Conservation (phyloP, 2,888 invertebrate species). For the Agrypnus murinus region DNA sequence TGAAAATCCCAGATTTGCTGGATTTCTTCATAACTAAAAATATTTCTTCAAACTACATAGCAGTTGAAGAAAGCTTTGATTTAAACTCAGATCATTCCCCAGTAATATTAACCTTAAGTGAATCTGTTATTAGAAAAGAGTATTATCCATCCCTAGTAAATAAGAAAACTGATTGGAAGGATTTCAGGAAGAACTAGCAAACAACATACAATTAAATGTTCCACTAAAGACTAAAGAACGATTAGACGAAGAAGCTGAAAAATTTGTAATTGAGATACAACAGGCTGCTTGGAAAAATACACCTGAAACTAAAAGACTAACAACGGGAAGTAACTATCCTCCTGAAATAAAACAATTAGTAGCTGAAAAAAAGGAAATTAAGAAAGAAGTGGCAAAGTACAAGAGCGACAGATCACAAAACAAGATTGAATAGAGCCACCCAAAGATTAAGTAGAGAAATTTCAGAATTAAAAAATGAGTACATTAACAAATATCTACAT, state of each 20-base stretch:
- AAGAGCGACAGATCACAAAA: conserved; percentile 45
- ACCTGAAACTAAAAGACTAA: conserved; percentile 20
- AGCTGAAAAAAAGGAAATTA: conserved; percentile 13
- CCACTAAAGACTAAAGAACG: conserved; percentile 19
- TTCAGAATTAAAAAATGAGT: conserved; percentile 8
- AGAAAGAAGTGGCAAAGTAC: conserved; percentile 9
- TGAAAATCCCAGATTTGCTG: conserved; percentile 53
- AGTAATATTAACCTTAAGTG: too few species aligned
- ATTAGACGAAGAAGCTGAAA: conserved; percentile 24
- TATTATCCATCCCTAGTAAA: conserved; percentile 29
- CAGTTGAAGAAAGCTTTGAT: conserved; percentile 36
- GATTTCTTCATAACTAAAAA: too few species aligned
- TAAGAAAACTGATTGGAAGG: conserved; percentile 30
- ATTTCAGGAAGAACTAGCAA: conserved; percentile 16
- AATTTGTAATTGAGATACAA: conserved; percentile 18
- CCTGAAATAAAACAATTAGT: conserved; percentile 17
- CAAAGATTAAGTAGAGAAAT: conserved; percentile 31
- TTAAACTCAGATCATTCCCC: conserved; percentile 5
- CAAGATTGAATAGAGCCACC: conserved; percentile 38
- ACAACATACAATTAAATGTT: conserved; percentile 25
- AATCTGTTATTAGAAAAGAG: conserved; percentile 42
- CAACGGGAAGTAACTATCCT: conserved; percentile 2
- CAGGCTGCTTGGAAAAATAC: conserved; percentile 28
- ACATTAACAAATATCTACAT: background rate
- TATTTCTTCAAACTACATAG: conserved; percentile 39